Evolutionary conservation across 64 coral and sea anemone species (phyloP), one percentile per base, ranked within the genome.

Genomic region (Trachythela sp.): DNA sequence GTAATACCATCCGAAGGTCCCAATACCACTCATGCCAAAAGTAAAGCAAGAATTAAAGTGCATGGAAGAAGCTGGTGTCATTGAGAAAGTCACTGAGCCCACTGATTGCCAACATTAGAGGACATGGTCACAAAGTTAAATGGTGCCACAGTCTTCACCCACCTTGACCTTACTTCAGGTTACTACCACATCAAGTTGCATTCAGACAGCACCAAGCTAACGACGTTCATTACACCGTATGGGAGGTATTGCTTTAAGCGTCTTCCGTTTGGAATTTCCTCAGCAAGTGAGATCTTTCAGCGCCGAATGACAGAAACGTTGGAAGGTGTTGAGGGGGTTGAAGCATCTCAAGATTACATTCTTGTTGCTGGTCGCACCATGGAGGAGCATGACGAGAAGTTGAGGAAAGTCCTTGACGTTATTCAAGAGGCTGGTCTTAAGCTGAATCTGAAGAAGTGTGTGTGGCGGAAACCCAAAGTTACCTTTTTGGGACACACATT

Each of bases 161-260:
- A 87, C 36, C 40, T 87, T 41, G 85, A 87, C 29, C 36, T 42
- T 36, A 87, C 50, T 8, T 20, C 36, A 36, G 45, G 85, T 54
- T 87, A 56, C 30, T 42, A 54, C n/a, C 85, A 87, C 29, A 10
- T 51, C 22, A 2, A 38, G 29, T 31, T 87, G 40, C 50, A 33
- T 14, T 7, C 36, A 51, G 45, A 87, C 18, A 56, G 48, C 17
- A 87, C 50, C 48, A 56, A 20, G 26, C 48, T 87, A 13, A 32
- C 85, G 31, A 87, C 85, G 20, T 87, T 87, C 49, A 87, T 87
- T 20, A 85, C 84, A 51, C 85, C 85, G 10, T 86, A 35, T 30
- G 85, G 85, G 10, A 49, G 85, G n/a, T 86, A 35, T 54, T 64
- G 31, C 36, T 87, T 87, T 32, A 64, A 68, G 24, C 6, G 86